A percentile compares a stretch with the other conserved stretches of the same genome.
Conservation (phyloP, 2,888 invertebrate species). For the Rhingia rostrata region DNA sequence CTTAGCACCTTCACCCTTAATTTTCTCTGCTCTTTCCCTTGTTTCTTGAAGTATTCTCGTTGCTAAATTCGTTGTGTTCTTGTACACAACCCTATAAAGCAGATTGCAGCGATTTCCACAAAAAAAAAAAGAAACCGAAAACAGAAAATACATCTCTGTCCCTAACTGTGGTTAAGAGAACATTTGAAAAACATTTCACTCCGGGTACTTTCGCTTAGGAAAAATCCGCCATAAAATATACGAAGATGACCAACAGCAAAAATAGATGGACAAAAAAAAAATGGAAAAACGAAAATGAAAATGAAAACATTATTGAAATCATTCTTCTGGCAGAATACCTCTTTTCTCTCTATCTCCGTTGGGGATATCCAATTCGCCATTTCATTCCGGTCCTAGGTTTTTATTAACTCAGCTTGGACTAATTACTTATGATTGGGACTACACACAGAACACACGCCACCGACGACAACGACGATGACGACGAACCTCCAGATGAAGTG, state of each 20-base stretch:
- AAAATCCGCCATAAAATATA: not conserved
- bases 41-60: slow-evolving; percentile 20
- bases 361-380: not conserved
- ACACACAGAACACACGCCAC: not conserved
- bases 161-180: slow-evolving; percentile 58
- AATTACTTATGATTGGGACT: slow-evolving; percentile 72
- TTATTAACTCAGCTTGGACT: slow-evolving; percentile 68
- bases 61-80: not conserved
- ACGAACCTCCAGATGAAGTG: slow-evolving; percentile 1
- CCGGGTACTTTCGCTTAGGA: slow-evolving; percentile 30
- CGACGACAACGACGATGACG: not conserved
- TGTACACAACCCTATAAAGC: slow-evolving; percentile 23
- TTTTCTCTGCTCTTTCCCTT: slow-evolving; percentile 41
- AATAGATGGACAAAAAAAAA: not conserved
- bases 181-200: slow-evolving; percentile 47
- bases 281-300: slow-evolving; percentile 2
- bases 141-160: slow-evolving; percentile 4
- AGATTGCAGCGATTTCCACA: slow-evolving; percentile 12
- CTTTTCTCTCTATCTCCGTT: slow-evolving; percentile 25
- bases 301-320: slow-evolving; percentile 50
- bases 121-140: slow-evolving; percentile 7
- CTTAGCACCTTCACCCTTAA: slow-evolving; percentile 67
- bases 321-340: slow-evolving; percentile 37
- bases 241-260: not conserved
- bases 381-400: slow-evolving; percentile 27